These are phyloP conservation scores for Actias luna DNA, from an alignment of 2,888 invertebrate genomes.

Conservation along the genomic window DNA sequence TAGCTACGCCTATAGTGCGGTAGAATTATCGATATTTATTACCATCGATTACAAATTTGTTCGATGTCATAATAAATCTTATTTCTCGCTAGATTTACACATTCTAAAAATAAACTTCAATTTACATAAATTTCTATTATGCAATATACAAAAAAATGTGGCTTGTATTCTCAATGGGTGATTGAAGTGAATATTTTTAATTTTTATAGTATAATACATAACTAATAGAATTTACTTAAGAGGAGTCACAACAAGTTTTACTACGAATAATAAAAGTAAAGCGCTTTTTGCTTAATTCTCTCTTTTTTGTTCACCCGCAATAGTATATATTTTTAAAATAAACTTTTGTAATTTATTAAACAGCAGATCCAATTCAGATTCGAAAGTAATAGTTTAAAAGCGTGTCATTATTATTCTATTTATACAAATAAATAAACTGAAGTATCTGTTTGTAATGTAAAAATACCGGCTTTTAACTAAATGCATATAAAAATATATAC, in stretches of 20 bases:
- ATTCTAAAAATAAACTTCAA: not conserved
- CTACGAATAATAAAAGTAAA: no score
- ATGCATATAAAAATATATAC: no score
- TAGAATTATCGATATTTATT: conserved; percentile 45
- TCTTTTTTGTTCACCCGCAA: not conserved
- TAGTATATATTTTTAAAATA: not conserved
- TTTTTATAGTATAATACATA: not conserved
- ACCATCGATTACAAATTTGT: conserved; percentile 16
- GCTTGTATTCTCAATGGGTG: not conserved
- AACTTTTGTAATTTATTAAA: no score
- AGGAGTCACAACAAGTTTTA: no score
- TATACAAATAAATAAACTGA: no score
- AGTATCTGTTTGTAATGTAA: no score
- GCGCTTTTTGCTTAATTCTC: no score
- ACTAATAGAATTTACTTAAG: no score
- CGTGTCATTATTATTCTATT: not conserved
- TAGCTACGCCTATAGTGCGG: conserved; percentile 50
- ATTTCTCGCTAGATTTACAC: not conserved
- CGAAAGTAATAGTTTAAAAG: not conserved
- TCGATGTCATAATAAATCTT: not conserved
- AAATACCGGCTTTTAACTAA: no score
- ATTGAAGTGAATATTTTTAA: not conserved
- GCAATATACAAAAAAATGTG: not conserved
- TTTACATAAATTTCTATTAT: not conserved
- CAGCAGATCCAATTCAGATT: not conserved